These are phyloP conservation scores for Machimus atricapillus DNA, from an alignment of 2,888 invertebrate genomes.

Conservation along the genomic window DNA sequence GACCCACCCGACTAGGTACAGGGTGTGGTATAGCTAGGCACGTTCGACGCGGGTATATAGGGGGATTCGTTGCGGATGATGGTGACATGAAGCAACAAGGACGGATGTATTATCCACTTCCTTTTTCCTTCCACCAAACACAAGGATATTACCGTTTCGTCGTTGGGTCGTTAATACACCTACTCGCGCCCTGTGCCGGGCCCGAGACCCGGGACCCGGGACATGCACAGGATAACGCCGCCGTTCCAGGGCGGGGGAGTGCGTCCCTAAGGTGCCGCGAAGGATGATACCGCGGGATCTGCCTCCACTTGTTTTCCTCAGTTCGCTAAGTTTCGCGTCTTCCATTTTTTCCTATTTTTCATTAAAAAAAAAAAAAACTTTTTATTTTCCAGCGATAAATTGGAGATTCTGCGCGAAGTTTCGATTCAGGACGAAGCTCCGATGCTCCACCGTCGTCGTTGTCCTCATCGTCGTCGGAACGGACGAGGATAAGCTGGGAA, in stretches of 20 bases:
- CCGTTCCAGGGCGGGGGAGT: background rate
- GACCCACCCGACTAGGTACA: background rate
- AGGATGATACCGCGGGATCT: conserved; percentile 36
- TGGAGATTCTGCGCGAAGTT: conserved; percentile 42
- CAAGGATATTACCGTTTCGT: conserved; percentile 64
- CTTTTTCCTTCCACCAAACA: conserved; percentile 65
- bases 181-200: conserved; percentile 43
- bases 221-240: conserved; percentile 27
- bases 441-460: background rate
- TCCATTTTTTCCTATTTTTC: conserved; percentile 21
- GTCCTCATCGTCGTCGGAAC: background rate
- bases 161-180: conserved; percentile 51
- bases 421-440: conserved; percentile 37
- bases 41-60: background rate
- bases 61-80: conserved; percentile 45
- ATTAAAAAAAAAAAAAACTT: background rate
- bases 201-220: background rate
- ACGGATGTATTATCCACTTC: conserved; percentile 65
- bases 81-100: conserved; percentile 64
- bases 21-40: conserved; percentile 44
- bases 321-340: conserved; percentile 19
- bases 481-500: conserved; percentile 23
- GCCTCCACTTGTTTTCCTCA: conserved; percentile 31
- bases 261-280: background rate
- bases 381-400: conserved; percentile 36